phyloP scores from a whole-genome alignment of 2,113 vertebrate genomes.

The Indicator indicator region DNA sequence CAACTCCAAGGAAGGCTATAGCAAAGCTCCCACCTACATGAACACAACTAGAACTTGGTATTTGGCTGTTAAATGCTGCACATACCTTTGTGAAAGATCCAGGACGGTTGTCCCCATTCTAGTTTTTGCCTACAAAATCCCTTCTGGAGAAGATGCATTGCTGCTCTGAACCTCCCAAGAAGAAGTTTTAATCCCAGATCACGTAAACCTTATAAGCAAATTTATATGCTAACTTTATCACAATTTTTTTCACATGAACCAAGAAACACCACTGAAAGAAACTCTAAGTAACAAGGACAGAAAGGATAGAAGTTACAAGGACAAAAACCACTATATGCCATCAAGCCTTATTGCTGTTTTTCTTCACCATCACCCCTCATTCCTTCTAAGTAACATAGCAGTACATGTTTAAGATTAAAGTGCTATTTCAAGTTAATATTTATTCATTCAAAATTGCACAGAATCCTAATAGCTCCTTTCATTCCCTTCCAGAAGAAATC shows the following conservation, averaged over 20 bases:
- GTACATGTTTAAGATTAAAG: background rate
- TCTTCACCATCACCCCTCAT: background rate
- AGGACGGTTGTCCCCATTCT: background rate
- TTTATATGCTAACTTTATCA: background rate
- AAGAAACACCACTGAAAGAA: background rate
- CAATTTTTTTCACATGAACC: slow-evolving; percentile 38
- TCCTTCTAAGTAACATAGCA: background rate
- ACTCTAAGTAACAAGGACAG: background rate
- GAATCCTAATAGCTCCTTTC: background rate
- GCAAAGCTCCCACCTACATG: background rate
- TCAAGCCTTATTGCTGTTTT: background rate
- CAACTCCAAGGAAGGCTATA: background rate
- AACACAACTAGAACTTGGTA: background rate
- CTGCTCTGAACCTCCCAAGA: background rate
- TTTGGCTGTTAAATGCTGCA: background rate
- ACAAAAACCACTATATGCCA: background rate
- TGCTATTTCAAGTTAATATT: background rate
- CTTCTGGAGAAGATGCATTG: background rate
- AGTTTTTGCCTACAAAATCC: slow-evolving; percentile 5
- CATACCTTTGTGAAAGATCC: background rate
- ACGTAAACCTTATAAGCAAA: background rate
- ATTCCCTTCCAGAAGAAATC: slow-evolving; percentile 5
- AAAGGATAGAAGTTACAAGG: background rate
- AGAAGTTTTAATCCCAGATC: slow-evolving; percentile 20
- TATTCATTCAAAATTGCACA: slow-evolving; percentile 6